A percentile compares a stretch with the other conserved stretches of the same genome.
Evolutionary conservation across 1,140 invertebrate species (phyloP).

Genomic region (Theocolax elegans): DNA sequence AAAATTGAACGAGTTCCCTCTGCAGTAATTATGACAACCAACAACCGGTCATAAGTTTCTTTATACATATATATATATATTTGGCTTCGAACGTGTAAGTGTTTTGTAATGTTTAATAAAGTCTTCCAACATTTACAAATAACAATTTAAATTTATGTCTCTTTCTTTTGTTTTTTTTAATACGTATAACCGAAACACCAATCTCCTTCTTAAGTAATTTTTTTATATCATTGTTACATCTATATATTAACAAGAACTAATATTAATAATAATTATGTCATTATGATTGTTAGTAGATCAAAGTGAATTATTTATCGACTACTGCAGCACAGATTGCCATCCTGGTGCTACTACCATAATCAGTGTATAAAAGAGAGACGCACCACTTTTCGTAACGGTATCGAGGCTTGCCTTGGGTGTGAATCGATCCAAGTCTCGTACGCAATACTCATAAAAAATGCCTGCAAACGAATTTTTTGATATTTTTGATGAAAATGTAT

Average conservation of each 20-base stretch:
- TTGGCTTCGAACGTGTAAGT: too few species aligned
- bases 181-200: too few species aligned
- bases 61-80: too few species aligned
- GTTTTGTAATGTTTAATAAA: too few species aligned
- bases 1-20: background rate
- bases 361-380: background rate
- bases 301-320: conserved; percentile 7
- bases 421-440: background rate
- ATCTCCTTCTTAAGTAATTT: too few species aligned
- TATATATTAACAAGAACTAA: too few species aligned
- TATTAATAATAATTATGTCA: too few species aligned
- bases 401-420: background rate
- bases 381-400: conserved; percentile 1
- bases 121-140: too few species aligned
- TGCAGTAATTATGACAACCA: background rate
- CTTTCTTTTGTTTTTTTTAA: too few species aligned
- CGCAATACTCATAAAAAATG: background rate
- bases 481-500: background rate
- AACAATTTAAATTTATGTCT: too few species aligned
- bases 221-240: too few species aligned
- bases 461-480: background rate
- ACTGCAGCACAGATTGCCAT: background rate
- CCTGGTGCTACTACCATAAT: conserved; percentile 6
- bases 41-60: background rate
- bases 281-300: too few species aligned